These are phyloP conservation scores for Lithophane leautieri DNA, from an alignment of 2,888 invertebrate species.

Conservation along the genomic window DNA sequence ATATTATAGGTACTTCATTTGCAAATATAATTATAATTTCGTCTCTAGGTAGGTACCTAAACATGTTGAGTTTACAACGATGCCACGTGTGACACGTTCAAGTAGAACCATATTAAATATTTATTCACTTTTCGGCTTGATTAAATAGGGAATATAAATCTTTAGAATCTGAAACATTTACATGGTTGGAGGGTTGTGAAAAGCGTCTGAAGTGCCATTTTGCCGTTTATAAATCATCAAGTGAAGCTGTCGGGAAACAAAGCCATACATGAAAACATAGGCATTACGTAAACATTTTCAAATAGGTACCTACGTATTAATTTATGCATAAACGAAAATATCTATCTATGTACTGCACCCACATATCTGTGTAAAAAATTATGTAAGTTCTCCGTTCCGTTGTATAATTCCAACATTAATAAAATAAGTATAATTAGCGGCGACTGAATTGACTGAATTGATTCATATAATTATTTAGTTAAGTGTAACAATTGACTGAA, in stretches of 20 bases:
- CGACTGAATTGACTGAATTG: no score
- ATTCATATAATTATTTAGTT: no score
- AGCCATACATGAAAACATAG: conserved; percentile 20
- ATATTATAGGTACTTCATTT: conserved; percentile 17
- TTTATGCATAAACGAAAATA: conserved; percentile 10
- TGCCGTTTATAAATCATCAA: conserved; percentile 20
- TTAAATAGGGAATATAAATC: conserved; percentile 48
- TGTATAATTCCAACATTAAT: background rate
- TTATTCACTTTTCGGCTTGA: conserved; percentile 29
- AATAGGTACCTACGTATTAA: background rate
- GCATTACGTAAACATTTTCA: conserved; percentile 1
- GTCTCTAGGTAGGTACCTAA: background rate
- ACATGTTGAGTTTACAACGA: conserved; percentile 22
- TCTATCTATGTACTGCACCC: background rate
- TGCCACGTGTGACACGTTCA: conserved; percentile 13
- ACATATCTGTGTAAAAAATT: background rate
- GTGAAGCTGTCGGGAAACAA: conserved; percentile 28
- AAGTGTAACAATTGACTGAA: no score
- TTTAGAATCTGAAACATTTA: conserved; percentile 34
- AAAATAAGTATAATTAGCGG: background rate
- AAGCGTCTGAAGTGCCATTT: conserved; percentile 33
- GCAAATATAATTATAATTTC: conserved; percentile 4
- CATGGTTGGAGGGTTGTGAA: conserved; percentile 21
- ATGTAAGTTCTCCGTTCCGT: background rate
- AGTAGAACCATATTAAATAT: conserved; percentile 35